Conservation (phyloP, 2,888 invertebrate genomes). For the Scaptomyza tumidula region DNA sequence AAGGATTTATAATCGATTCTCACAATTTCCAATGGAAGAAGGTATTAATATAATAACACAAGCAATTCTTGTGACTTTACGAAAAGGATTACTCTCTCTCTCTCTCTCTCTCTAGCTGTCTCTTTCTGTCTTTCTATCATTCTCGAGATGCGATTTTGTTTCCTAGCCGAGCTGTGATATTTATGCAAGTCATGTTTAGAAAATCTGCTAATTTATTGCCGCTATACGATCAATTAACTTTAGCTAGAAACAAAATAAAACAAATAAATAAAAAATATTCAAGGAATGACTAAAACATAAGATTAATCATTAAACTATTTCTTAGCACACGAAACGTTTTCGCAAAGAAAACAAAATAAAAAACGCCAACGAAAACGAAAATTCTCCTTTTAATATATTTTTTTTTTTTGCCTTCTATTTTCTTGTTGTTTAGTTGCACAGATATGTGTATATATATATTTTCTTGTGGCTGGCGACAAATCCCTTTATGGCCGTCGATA, state of each 20-base stretch:
- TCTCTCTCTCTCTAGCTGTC: neutral
- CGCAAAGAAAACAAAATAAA: conserved; percentile 5
- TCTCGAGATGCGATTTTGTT: neutral
- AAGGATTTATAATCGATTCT: too few relatives aligned
- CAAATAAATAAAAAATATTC: conserved; percentile 11
- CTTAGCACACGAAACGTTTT: conserved; percentile 20
- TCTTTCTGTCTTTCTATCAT: neutral
- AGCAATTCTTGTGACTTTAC: neutral
- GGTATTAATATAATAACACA: too few relatives aligned
- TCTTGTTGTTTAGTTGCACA: conserved; percentile 1
- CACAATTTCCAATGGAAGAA: too few relatives aligned
- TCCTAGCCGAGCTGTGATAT: neutral
- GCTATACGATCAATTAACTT: conserved; percentile 54
- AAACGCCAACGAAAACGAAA: conserved; percentile 17
- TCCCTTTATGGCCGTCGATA: conserved; percentile 72
- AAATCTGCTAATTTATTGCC: conserved; percentile 52
- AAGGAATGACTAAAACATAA: conserved; percentile 51
- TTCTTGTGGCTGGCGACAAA: conserved; percentile 51
- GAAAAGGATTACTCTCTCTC: neutral
- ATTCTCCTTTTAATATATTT: conserved; percentile 26
- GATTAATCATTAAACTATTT: conserved; percentile 54
- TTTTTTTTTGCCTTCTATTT: conserved; percentile 1
- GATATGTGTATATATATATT: conserved; percentile 8
- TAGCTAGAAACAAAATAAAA: conserved; percentile 7
- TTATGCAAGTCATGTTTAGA: conserved; percentile 39